Percentiles rank a stretch among this genome's conserved stretches.
These are phyloP conservation scores for Eupithecia subfuscata DNA, from an alignment of 2,888 invertebrate genomes.

Conservation along the genomic window DNA sequence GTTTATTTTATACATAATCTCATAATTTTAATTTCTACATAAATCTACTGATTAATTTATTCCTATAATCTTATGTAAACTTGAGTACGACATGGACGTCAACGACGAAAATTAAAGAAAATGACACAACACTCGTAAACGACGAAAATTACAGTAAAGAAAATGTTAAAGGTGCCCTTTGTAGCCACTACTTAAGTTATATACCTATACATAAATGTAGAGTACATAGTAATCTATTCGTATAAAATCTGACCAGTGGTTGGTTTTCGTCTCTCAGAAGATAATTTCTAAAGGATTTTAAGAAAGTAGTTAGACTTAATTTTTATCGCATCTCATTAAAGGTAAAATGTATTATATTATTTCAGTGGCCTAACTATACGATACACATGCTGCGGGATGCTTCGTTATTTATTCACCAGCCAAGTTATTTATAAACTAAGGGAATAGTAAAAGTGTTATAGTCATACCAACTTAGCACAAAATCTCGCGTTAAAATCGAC, in stretches of 20 bases:
- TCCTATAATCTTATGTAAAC: neutral
- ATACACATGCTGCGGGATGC: neutral
- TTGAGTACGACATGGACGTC: neutral
- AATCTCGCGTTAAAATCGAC: neutral
- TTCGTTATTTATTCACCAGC: neutral
- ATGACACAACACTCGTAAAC: neutral
- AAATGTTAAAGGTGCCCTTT: neutral
- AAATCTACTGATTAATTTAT: slow-evolving; percentile 3
- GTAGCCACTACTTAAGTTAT: neutral
- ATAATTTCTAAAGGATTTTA: too few relatives aligned
- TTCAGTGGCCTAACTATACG: neutral
- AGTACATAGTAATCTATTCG: too few relatives aligned
- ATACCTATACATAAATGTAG: too few relatives aligned
- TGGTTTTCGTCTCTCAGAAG: neutral
- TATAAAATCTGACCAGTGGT: neutral
- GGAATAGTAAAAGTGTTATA: neutral
- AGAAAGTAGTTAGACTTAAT: too few relatives aligned
- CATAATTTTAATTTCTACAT: slow-evolving; percentile 15
- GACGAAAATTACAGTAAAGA: neutral
- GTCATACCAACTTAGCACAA: neutral
- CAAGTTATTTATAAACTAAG: neutral
- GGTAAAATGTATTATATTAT: neutral
- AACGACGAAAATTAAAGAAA: neutral
- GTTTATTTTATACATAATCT: slow-evolving; percentile 26
- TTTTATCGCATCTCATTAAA: neutral